Conservation (phyloP, 2,113 vertebrate genomes). For the Oreochromis tanganicae region DNA sequence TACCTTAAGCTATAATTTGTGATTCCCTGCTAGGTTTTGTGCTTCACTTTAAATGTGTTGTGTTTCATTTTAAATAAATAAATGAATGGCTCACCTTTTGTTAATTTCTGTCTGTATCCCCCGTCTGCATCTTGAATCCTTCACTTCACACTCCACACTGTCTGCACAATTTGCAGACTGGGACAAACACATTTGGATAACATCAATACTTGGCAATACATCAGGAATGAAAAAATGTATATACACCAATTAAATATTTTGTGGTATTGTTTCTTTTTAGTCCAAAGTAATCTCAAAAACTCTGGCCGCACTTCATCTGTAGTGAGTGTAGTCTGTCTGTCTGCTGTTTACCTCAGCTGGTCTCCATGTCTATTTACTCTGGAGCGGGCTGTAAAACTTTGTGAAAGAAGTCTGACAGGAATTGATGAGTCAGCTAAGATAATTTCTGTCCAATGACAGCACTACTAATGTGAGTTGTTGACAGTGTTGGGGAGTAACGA, state of each 20-base stretch:
- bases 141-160: not conserved
- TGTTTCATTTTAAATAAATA: not conserved
- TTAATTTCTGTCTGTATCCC: not conserved
- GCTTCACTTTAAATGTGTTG: not conserved
- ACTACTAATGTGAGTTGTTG: not conserved
- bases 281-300: not conserved
- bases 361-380: not conserved
- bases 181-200: not conserved
- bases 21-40: not conserved
- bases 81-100: not conserved
- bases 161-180: not conserved
- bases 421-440: not conserved
- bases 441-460: not conserved
- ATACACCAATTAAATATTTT: not conserved
- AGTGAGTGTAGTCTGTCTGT: not conserved
- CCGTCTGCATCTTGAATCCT: fast-evolving
- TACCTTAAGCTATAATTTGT: not conserved
- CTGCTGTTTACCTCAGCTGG: not conserved
- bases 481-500: too few species aligned
- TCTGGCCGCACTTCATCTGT: not conserved
- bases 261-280: not conserved
- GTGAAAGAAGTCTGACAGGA: not conserved
- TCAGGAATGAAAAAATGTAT: not conserved
- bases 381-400: not conserved
- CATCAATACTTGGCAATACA: not conserved